Evolutionary conservation across 1,140 invertebrate genomes (phyloP), one percentile per base, ranked within the genome.

Genomic region (Drosophila kanapiae): DNA sequence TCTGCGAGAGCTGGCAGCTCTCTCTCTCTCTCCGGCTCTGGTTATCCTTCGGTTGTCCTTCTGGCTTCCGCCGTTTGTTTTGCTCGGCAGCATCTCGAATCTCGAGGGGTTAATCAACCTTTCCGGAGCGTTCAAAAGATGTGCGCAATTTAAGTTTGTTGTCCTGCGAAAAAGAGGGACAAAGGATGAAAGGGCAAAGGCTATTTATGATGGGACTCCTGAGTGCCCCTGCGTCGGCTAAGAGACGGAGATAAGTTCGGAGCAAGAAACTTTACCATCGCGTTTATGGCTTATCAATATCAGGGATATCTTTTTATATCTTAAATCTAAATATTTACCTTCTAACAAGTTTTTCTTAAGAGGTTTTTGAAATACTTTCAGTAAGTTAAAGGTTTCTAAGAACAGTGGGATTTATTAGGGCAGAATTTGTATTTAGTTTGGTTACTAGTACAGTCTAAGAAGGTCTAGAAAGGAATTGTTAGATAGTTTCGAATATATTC

Each of bases 81-180:
- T 72, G 80, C 69, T 68, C 45, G 38, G 18, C 37, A 68, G 40
- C 82, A 61, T 80, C 80, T 88, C 61, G 60, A 38, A 58, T 80
- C 80, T 88, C 61, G 64, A 47, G 81, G 77, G 78, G 62, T 84
- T 88, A 81, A 90, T 88, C 84, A 84, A 88, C 80, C 72, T 78
- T 69, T 82, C 35, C 31, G 45, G 43, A 53, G 59, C 33, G 8
- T n/a, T 16, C 38, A 37, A 51, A 48, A 61, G 63, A 60, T 75
- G 70, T 57, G 58, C 51, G 51, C 80, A 78, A 63, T 65, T 79
- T 67, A 54, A 82, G 70, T 71, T 75, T 53, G 51, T 69, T 76
- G 45, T 75, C 48, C 37, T 65, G 42, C 35, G 23, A 56, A 37
- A 31, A 38, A 33, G 58, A 42, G 64, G 61, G 48, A 63, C 40